Conservation (phyloP, 1,140 invertebrate species). For the Sycobia sp. region DNA sequence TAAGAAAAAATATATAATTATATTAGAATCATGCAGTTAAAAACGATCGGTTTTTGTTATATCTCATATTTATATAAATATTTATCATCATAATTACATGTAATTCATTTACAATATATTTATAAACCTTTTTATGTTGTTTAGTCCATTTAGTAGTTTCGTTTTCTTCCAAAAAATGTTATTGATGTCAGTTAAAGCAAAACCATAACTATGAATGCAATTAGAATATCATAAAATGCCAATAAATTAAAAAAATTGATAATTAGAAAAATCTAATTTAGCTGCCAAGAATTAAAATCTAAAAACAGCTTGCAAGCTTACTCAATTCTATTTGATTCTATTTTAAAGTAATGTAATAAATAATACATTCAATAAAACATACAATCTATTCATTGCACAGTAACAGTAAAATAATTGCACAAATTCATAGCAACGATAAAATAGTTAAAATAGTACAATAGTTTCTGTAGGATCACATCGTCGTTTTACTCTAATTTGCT, state of each 20-base stretch:
- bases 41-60: constrained; percentile 1
- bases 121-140: constrained; percentile 10
- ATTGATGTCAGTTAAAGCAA: constrained; percentile 5
- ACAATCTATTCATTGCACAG: not conserved
- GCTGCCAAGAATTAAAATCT: constrained; percentile 4
- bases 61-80: constrained; percentile 6
- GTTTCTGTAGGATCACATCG: constrained; percentile 2
- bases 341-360: not conserved
- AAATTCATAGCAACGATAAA: not conserved
- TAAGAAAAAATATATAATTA: constrained; percentile 19
- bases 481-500: constrained; percentile 2
- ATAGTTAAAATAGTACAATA: constrained; percentile 20
- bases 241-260: constrained; percentile 10
- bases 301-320: not conserved
- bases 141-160: not conserved
- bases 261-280: constrained; percentile 6
- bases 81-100: constrained; percentile 23
- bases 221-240: too few relatives aligned
- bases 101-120: constrained; percentile 30
- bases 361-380: constrained; percentile 29
- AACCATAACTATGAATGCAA: too few relatives aligned
- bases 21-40: constrained; percentile 13
- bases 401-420: constrained; percentile 23
- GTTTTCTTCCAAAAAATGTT: constrained; percentile 1
- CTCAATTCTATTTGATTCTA: not conserved